These are phyloP conservation scores for Rhipidura dahli DNA, from an alignment of 2,113 vertebrate genomes.

Conservation along the genomic window DNA sequence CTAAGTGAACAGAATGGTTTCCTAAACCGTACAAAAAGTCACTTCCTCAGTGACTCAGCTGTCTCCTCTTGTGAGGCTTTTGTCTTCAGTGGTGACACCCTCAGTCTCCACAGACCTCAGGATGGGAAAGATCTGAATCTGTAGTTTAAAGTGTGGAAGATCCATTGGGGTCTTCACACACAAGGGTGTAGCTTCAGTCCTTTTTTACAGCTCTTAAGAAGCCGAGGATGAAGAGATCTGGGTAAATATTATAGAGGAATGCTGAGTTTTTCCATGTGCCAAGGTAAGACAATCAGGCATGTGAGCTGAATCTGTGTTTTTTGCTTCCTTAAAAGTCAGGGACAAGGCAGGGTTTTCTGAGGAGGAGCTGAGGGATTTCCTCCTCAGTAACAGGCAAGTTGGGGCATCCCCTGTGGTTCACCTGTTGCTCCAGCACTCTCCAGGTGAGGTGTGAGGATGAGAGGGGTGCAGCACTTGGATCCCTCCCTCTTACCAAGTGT, in stretches of 20 bases:
- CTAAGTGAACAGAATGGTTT: background rate
- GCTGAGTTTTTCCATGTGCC: background rate
- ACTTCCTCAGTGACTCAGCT: slow-evolving; percentile 60
- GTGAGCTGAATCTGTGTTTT: background rate
- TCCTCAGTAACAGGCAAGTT: background rate
- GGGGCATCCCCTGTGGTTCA: background rate
- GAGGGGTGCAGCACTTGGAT: background rate
- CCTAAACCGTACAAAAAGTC: background rate
- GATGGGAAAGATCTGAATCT: background rate
- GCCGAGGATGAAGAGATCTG: background rate
- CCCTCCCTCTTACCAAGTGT: fast-evolving
- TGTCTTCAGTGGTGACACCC: background rate
- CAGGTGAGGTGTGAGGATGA: background rate
- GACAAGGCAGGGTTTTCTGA: background rate
- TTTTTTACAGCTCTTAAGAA: background rate
- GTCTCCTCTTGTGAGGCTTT: slow-evolving; percentile 10
- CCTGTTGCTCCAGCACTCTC: background rate
- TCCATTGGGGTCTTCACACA: background rate
- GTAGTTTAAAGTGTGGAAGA: background rate
- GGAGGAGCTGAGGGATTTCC: background rate
- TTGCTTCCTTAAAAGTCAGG: background rate
- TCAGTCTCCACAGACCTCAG: background rate
- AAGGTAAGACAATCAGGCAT: background rate
- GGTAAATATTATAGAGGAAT: background rate
- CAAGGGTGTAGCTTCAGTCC: background rate